These are phyloP conservation scores for Diachrysia chrysitis DNA, from an alignment of 2,888 invertebrate genomes.

Conservation along the genomic window DNA sequence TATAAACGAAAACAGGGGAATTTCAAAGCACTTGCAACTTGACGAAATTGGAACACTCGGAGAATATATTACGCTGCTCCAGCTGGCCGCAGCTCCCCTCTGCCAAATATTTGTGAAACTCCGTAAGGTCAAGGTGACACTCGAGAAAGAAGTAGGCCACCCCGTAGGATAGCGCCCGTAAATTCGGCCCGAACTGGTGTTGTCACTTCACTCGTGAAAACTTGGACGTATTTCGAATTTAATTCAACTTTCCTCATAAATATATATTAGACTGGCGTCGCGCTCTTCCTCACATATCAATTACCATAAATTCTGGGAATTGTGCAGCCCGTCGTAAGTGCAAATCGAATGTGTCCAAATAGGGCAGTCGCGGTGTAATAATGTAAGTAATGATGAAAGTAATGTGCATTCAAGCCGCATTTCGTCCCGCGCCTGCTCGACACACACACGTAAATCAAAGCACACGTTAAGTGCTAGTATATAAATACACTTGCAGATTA, in stretches of 20 bases:
- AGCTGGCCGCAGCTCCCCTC: conserved; percentile 50
- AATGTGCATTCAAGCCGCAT: conserved; percentile 66
- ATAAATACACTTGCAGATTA: conserved; percentile 14
- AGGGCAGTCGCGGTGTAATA: conserved; percentile 52
- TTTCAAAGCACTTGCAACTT: conserved; percentile 47
- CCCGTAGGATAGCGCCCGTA: conserved; percentile 30
- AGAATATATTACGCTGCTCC: conserved; percentile 49
- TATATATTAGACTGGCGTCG: conserved; percentile 42
- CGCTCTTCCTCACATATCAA: conserved; percentile 49
- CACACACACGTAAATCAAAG: conserved; percentile 21
- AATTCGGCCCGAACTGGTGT: conserved; percentile 43
- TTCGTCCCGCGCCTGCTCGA: conserved; percentile 55
- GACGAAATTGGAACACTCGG: conserved; percentile 46
- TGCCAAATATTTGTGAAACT: conserved; percentile 56
- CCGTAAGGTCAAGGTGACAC: conserved; percentile 50
- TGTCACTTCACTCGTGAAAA: conserved; percentile 51
- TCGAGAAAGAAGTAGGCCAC: conserved; percentile 48
- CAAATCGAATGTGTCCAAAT: conserved; percentile 55
- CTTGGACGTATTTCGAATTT: conserved; percentile 45
- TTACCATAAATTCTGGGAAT: conserved; percentile 54
- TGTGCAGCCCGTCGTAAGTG: conserved; percentile 52
- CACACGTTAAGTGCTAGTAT: conserved; percentile 27
- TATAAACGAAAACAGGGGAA: conserved; percentile 29
- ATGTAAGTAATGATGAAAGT: conserved; percentile 69
- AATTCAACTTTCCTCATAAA: conserved; percentile 54